phyloP scores from a whole-genome alignment of 2,113 vertebrate genomes.

The Muntiacus reevesi region DNA sequence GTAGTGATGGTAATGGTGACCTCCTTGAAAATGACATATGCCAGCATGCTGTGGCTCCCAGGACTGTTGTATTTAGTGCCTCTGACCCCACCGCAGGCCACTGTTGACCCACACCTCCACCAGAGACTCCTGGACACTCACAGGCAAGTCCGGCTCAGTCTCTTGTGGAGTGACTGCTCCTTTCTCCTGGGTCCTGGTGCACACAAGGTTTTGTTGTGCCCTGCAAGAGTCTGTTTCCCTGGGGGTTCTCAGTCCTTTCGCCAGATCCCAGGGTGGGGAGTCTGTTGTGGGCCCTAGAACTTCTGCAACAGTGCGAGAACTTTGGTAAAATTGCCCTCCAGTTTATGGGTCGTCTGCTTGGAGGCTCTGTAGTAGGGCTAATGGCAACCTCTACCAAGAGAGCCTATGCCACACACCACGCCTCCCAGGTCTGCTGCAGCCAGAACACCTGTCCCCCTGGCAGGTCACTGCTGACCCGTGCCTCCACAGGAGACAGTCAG shows the following conservation, averaged over 20 bases:
- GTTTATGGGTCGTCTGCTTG: neutral
- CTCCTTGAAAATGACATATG: neutral
- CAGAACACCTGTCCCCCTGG: neutral
- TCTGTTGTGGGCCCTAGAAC: neutral
- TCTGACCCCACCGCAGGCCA: neutral
- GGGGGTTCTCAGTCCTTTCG: neutral
- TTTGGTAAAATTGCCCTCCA: neutral
- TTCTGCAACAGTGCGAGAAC: neutral
- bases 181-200: neutral
- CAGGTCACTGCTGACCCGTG: neutral
- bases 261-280: rapidly evolving
- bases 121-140: neutral
- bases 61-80: neutral
- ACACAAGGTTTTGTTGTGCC: neutral
- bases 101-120: neutral
- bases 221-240: neutral
- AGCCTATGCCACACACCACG: rapidly evolving
- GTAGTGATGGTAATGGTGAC: neutral
- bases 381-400: neutral
- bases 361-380: neutral
- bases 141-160: neutral
- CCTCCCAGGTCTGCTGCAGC: neutral
- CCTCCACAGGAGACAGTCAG: neutral
- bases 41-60: rapidly evolving
- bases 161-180: neutral